Evolutionary conservation across 2,797 vertebrate genomes (phyloP).

Genomic region (Sciaenops ocellatus): DNA sequence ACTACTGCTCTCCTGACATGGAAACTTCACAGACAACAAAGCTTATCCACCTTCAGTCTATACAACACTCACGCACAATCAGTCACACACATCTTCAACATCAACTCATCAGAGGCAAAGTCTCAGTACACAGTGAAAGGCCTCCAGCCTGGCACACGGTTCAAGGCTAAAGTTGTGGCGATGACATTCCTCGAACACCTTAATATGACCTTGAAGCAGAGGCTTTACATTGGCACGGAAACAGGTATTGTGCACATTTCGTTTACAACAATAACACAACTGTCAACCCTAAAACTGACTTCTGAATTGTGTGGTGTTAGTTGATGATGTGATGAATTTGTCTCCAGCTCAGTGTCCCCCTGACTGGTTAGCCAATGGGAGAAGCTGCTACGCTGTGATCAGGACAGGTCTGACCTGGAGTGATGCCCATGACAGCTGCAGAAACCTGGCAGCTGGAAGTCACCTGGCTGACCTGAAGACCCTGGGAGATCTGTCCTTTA

Average conservation of each 20-base stretch:
- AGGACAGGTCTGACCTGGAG: constrained; percentile 83
- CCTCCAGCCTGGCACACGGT: constrained; percentile 83
- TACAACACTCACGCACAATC: constrained; percentile 52
- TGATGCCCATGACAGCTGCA: constrained; percentile 81
- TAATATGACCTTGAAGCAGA: constrained; percentile 85
- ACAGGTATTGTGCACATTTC: constrained; percentile 83
- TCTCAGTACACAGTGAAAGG: constrained; percentile 79
- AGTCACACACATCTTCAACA: constrained; percentile 34
- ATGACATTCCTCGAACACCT: constrained; percentile 73
- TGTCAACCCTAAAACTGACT: constrained; percentile 2
- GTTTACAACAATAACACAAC: background rate
- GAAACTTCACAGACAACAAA: constrained; percentile 59
- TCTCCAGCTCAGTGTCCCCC: constrained; percentile 85
- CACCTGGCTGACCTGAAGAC: constrained; percentile 88
- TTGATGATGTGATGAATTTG: constrained; percentile 16
- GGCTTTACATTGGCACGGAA: constrained; percentile 83
- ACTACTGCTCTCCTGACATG: constrained; percentile 72
- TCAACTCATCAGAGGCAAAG: constrained; percentile 44
- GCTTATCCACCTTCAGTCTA: constrained; percentile 61
- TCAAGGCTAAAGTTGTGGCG: constrained; percentile 83
- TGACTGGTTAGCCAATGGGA: constrained; percentile 87
- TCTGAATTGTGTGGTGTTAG: background rate
- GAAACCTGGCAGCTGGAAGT: constrained; percentile 69
- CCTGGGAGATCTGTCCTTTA: constrained; percentile 82
- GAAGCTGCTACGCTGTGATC: constrained; percentile 86